Percentiles rank a stretch among this genome's conserved stretches.
Conservation (phyloP, 2,888 invertebrate genomes). For the Eilema griseolum region DNA sequence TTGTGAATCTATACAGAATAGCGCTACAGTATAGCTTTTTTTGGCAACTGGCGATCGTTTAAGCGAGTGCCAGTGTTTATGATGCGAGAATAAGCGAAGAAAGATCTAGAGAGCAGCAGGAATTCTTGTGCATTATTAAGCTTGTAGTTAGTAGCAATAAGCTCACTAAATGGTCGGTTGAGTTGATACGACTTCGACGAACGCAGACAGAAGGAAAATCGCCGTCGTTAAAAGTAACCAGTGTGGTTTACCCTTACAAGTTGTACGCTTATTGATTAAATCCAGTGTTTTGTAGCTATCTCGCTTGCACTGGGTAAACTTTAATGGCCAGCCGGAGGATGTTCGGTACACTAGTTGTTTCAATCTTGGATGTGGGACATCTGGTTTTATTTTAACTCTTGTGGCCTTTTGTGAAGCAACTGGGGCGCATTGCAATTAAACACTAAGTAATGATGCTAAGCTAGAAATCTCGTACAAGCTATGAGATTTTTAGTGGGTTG, state of each 20-base stretch:
- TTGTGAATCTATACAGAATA: too few relatives aligned
- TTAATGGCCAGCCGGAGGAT: background rate
- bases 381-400: background rate
- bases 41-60: too few relatives aligned
- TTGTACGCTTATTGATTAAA: background rate
- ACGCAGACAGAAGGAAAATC: too few relatives aligned
- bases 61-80: too few relatives aligned
- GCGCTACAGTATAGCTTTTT: too few relatives aligned
- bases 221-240: background rate
- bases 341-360: slow-evolving; percentile 4
- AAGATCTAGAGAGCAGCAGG: too few relatives aligned
- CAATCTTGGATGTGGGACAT: background rate
- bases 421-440: background rate
- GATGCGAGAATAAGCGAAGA: too few relatives aligned
- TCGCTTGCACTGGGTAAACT: background rate
- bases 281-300: background rate
- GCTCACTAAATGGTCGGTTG: background rate
- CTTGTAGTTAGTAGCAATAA: too few relatives aligned
- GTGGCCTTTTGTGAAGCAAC: background rate
- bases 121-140: too few relatives aligned
- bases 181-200: too few relatives aligned
- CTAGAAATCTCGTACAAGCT: background rate
- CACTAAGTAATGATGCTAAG: background rate
- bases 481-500: too few relatives aligned
- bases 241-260: background rate